A percentile compares a stretch with the other conserved stretches of the same genome.
These are phyloP conservation scores for Epistrophe grossulariae DNA, from an alignment of 2,888 invertebrate genomes.

Conservation along the genomic window DNA sequence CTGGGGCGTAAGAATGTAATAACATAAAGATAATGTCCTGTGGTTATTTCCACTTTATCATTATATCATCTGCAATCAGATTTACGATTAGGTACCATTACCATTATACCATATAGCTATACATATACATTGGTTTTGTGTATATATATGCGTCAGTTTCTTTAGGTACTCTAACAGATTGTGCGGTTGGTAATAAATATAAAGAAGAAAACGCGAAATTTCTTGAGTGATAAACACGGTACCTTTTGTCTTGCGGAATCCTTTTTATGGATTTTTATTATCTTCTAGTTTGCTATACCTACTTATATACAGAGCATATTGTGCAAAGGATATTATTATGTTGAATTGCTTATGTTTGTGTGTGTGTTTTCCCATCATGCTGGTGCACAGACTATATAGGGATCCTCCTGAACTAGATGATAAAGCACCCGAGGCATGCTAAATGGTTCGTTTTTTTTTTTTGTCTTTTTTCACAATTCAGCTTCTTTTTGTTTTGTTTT, in stretches of 20 bases:
- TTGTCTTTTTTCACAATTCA: slow-evolving; percentile 5
- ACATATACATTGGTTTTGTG: not conserved
- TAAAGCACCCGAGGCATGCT: slow-evolving; percentile 54
- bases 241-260: slow-evolving; percentile 49
- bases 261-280: slow-evolving; percentile 63
- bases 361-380: not conserved
- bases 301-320: slow-evolving; percentile 21
- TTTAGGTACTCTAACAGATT: slow-evolving; percentile 19
- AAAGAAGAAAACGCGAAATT: slow-evolving; percentile 41
- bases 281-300: slow-evolving; percentile 17
- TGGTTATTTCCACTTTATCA: slow-evolving; percentile 54
- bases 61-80: slow-evolving; percentile 68
- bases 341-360: slow-evolving; percentile 29
- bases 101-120: slow-evolving; percentile 30
- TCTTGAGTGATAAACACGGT: slow-evolving; percentile 67
- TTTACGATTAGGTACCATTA: slow-evolving; percentile 60
- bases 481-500: slow-evolving; percentile 8
- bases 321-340: slow-evolving; percentile 28
- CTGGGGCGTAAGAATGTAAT: slow-evolving; percentile 36
- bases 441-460: slow-evolving; percentile 39
- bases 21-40: slow-evolving; percentile 59
- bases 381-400: slow-evolving; percentile 18
- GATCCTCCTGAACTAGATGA: slow-evolving; percentile 49
- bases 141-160: not conserved
- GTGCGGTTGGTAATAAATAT: slow-evolving; percentile 53